Conservation (phyloP, 2,888 invertebrate genomes). For the Petrolisthes manimaculis region DNA sequence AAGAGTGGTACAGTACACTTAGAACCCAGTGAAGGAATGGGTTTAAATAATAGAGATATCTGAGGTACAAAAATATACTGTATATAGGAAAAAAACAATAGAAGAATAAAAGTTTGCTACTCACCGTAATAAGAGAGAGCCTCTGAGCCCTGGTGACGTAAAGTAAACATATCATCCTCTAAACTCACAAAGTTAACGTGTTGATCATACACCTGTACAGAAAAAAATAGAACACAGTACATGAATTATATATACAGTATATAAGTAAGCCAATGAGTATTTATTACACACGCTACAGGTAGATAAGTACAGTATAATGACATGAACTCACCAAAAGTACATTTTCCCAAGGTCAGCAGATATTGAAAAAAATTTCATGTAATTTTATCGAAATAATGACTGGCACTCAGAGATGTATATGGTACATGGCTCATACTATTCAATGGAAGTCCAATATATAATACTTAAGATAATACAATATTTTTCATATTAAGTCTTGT, state of each 20-base stretch:
- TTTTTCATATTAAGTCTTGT: too few relatives aligned
- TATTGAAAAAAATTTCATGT: background rate
- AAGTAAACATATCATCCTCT: constrained; percentile 96
- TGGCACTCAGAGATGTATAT: too few relatives aligned
- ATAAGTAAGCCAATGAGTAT: too few relatives aligned
- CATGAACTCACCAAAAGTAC: background rate
- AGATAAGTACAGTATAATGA: too few relatives aligned
- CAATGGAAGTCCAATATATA: too few relatives aligned
- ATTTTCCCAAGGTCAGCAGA: background rate
- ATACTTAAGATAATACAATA: too few relatives aligned
- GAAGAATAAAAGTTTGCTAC: constrained; percentile 66
- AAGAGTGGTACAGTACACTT: background rate
- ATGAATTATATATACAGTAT: background rate
- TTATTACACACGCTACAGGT: too few relatives aligned
- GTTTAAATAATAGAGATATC: background rate
- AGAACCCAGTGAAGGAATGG: too few relatives aligned
- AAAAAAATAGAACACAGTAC: constrained; percentile 8
- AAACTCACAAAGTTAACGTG: constrained; percentile 98
- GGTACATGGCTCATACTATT: too few relatives aligned
- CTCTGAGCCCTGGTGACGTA: constrained; percentile 93
- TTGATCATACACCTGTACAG: constrained; percentile 88
- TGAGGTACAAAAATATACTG: background rate
- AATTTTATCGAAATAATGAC: too few relatives aligned
- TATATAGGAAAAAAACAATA: constrained; percentile 6
- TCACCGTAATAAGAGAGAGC: constrained; percentile 91